These are phyloP conservation scores for Trileptium ribeirensis DNA, from an alignment of 2,888 invertebrate genomes.

Conservation along the genomic window DNA sequence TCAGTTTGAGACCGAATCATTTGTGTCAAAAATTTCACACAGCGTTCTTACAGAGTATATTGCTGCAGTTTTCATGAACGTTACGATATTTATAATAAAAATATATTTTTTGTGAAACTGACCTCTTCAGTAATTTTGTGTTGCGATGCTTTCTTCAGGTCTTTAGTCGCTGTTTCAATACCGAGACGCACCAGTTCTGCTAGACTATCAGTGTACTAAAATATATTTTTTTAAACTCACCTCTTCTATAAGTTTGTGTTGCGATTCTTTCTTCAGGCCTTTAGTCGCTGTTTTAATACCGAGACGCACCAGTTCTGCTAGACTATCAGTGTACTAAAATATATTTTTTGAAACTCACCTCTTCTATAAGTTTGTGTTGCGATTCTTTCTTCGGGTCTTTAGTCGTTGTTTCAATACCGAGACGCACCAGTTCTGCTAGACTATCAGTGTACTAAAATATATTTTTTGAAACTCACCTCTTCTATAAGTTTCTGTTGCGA, in stretches of 20 bases:
- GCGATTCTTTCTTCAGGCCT: conserved; percentile 80
- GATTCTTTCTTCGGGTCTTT: conserved; percentile 82
- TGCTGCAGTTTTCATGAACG: no score
- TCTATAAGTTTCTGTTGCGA: conserved; percentile 64
- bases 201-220: conserved; percentile 80
- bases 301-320: conserved; percentile 87
- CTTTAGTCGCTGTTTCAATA: conserved; percentile 84
- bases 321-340: conserved; percentile 72
- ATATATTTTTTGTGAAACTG: no score
- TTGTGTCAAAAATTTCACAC: no score
- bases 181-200: conserved; percentile 85
- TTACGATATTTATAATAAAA: no score
- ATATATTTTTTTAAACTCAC: no score
- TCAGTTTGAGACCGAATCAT: no score
- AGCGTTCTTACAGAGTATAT: no score
- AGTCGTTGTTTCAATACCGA: conserved; percentile 84
- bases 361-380: conserved; percentile 61
- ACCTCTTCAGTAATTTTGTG: conserved; percentile 58
- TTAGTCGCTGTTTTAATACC: conserved; percentile 86
- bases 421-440: conserved; percentile 87
- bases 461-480: conserved; percentile 40
- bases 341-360: conserved; percentile 40
- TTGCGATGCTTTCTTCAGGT: conserved; percentile 79
- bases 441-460: conserved; percentile 69
- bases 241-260: conserved; percentile 60